Percentiles rank a stretch among this genome's conserved stretches.
These are phyloP conservation scores for Athrips mouffetella DNA, from an alignment of 2,888 invertebrate species.

Conservation along the genomic window DNA sequence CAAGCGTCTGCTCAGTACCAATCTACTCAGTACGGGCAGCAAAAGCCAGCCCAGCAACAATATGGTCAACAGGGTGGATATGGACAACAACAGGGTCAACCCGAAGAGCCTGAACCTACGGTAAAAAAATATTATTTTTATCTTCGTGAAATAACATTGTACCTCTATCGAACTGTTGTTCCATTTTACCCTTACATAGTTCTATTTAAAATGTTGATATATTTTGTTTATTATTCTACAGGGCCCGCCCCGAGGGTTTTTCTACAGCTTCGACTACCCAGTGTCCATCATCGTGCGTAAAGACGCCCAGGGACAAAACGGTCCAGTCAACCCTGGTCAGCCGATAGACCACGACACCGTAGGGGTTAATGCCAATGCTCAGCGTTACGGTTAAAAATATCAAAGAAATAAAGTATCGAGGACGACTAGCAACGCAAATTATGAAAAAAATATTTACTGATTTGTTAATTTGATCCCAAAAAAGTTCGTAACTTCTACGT, in stretches of 20 bases:
- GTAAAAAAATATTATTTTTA: constrained; percentile 40
- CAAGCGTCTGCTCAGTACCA: constrained; percentile 8
- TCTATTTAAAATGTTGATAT: too few relatives aligned
- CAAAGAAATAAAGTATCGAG: too few relatives aligned
- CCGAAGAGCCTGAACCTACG: constrained; percentile 59
- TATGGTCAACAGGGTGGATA: constrained; percentile 13
- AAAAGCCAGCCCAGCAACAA: constrained; percentile 17
- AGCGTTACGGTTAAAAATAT: constrained; percentile 7
- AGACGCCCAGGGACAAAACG: constrained; percentile 38
- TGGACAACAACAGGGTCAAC: constrained; percentile 22
- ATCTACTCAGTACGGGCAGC: constrained; percentile 21
- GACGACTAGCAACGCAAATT: too few relatives aligned
- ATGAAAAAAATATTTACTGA: too few relatives aligned
- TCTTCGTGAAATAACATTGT: neutral
- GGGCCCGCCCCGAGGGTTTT: constrained; percentile 84
- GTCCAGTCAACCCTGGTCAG: constrained; percentile 37
- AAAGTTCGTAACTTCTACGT: too few relatives aligned
- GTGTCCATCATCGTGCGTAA: constrained; percentile 72
- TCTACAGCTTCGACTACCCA: constrained; percentile 84
- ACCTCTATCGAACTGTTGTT: too few relatives aligned
- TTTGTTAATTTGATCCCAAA: too few relatives aligned
- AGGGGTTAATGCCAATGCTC: constrained; percentile 13
- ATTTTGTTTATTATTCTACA: constrained; percentile 27
- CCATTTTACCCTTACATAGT: too few relatives aligned
- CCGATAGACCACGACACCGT: constrained; percentile 51